A percentile compares a stretch with the other conserved stretches of the same genome.
These are phyloP conservation scores for Agraylea sexmaculata DNA, from an alignment of 1,140 invertebrate genomes.

Conservation along the genomic window DNA sequence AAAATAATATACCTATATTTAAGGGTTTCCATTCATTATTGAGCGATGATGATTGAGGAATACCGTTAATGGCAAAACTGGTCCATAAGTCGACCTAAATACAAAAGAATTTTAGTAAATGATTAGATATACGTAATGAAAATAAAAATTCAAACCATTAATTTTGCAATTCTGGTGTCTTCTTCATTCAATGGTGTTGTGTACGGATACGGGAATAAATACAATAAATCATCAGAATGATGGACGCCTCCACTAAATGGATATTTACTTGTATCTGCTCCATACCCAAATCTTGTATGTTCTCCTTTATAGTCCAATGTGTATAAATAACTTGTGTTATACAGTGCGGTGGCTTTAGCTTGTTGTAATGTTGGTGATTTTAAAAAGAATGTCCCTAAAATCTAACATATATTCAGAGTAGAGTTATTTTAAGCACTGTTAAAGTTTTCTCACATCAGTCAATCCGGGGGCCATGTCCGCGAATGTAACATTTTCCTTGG, in stretches of 20 bases:
- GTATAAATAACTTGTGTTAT: slow-evolving; percentile 11
- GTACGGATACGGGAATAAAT: slow-evolving; percentile 25
- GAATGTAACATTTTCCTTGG: slow-evolving; percentile 5
- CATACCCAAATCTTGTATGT: slow-evolving; percentile 27
- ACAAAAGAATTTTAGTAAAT: background rate
- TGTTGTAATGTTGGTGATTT: slow-evolving; percentile 8
- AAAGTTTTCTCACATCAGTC: slow-evolving; percentile 6
- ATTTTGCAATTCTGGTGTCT: slow-evolving; percentile 25
- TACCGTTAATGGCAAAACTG: slow-evolving; percentile 26
- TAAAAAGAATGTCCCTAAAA: slow-evolving; percentile 5
- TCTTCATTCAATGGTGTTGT: slow-evolving; percentile 24
- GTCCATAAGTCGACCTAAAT: slow-evolving; percentile 26
- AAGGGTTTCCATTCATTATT: no score
- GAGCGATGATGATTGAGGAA: slow-evolving; percentile 14
- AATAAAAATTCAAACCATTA: slow-evolving; percentile 22
- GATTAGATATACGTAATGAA: background rate
- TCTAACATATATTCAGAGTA: slow-evolving; percentile 6
- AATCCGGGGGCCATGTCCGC: slow-evolving; percentile 7
- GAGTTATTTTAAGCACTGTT: slow-evolving; percentile 3
- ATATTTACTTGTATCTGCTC: slow-evolving; percentile 26
- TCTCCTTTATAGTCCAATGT: slow-evolving; percentile 14
- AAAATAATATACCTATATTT: no score
- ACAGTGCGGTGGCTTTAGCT: no score
- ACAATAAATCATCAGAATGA: slow-evolving; percentile 32
- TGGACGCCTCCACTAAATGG: slow-evolving; percentile 33